Conservation (phyloP, 1,140 invertebrate genomes). For the Nymphalis io region DNA sequence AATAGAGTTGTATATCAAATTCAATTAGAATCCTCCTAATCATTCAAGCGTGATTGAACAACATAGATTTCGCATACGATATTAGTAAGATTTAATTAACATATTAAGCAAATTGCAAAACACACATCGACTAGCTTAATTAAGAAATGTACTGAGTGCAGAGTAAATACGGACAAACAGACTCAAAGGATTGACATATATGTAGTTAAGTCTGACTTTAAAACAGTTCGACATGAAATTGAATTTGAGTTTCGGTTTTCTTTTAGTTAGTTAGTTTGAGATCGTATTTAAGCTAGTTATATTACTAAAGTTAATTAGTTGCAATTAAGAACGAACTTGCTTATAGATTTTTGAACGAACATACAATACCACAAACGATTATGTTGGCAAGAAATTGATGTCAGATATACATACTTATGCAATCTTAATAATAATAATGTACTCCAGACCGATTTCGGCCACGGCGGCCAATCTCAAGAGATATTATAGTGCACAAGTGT, state of each 20-base stretch:
- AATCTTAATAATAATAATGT: no score
- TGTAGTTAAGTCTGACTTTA: background rate
- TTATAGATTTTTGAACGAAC: background rate
- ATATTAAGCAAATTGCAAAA: background rate
- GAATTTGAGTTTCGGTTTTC: background rate
- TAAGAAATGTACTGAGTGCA: slow-evolving; percentile 5
- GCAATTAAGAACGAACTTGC: background rate
- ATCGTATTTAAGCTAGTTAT: background rate
- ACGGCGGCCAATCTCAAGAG: no score
- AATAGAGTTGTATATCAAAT: no score
- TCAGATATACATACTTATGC: no score
- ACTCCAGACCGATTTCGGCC: no score
- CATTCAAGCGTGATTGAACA: no score
- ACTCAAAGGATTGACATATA: background rate
- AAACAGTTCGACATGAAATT: background rate
- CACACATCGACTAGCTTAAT: background rate
- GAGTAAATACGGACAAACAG: background rate
- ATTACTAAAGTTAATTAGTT: background rate
- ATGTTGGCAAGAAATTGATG: no score
- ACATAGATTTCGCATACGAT: no score
- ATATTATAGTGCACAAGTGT: no score
- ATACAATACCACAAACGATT: no score
- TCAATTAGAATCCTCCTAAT: no score
- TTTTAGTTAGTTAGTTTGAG: background rate
- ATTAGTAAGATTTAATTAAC: no score